Evolutionary conservation across 2,113 vertebrate genomes (phyloP), one percentile per base, ranked within the genome.

Genomic region (Tachysurus vachellii): DNA sequence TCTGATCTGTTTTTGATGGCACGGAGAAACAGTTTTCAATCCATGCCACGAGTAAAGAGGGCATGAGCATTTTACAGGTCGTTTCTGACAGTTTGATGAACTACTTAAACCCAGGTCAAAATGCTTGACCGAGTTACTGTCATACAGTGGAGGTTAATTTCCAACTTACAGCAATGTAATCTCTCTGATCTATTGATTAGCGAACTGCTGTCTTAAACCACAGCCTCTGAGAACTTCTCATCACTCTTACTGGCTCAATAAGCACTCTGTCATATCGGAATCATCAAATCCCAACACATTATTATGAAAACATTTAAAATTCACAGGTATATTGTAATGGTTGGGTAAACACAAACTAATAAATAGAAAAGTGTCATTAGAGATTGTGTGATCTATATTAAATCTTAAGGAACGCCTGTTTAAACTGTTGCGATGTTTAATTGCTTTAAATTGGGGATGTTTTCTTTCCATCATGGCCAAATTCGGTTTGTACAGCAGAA

Each of bases 21-120:
- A 50, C 28, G 10, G 75, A 66, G 64, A 87, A 84, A 76, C 61
- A 82, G 71, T 61, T 88, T 62, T 79, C 56, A 44, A n/a, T 70
- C 53, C 19, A 8, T 73, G 75, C 53, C 42, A 42, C 16, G 64
- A 82, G 21, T 56, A 36, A 77, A 23, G 87, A 42, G 59, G 23
- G 57, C 75, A 44, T n/a, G 50, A 10, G 62, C 77, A 77, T 90
- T 88, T 81, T 75, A 50, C 70, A 85, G 42, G 36, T 70, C 16
- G 5, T 50, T 77, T 66, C 66, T 88, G 77, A 79, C 62, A 87
- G 59, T 76, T 82, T 82, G 62, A 86, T 84, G 57, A 84, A 85
- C 81, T 83, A n/a, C 57, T 87, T 85, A 84, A 84, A 85, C 70
- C 57, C 61, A 59, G 84, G 82, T 31, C 89, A 86, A 86, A 76